Conservation (phyloP, 2,888 invertebrate species). For the Hemithea aestivaria region DNA sequence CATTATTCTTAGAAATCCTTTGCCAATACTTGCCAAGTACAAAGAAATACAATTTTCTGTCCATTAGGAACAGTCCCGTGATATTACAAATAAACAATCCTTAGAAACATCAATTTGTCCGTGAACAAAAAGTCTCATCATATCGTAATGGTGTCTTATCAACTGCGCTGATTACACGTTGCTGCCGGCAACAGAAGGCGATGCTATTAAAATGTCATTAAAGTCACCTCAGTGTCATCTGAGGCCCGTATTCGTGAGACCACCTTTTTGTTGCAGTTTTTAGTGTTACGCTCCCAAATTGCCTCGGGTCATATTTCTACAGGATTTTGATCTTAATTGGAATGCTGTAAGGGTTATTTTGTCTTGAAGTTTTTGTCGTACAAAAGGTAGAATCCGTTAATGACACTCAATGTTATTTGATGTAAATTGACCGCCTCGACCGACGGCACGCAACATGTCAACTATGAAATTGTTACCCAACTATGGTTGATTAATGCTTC, state of each 20-base stretch:
- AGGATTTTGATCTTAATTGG: slow-evolving; percentile 42
- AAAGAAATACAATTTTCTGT: slow-evolving; percentile 2
- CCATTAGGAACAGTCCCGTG: slow-evolving; percentile 16
- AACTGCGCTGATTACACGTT: slow-evolving; percentile 70
- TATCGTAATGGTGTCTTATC: slow-evolving; percentile 60
- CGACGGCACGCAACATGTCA: slow-evolving; percentile 72
- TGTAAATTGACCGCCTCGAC: slow-evolving; percentile 66
- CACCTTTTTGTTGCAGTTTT: slow-evolving; percentile 73
- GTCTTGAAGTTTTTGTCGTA: slow-evolving; percentile 39
- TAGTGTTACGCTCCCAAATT: slow-evolving; percentile 50
- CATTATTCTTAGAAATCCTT: too few relatives aligned
- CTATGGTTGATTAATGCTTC: slow-evolving; percentile 67
- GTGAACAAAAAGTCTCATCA: slow-evolving; percentile 55
- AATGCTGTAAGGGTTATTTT: slow-evolving; percentile 32
- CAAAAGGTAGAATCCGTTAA: slow-evolving; percentile 50
- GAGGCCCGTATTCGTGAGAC: slow-evolving; percentile 49
- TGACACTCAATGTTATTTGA: slow-evolving; percentile 72
- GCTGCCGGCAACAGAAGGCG: slow-evolving; percentile 63
- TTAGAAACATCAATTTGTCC: slow-evolving; percentile 52
- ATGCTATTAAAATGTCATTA: slow-evolving; percentile 78
- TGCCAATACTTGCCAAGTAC: too few relatives aligned
- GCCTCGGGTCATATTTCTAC: slow-evolving; percentile 25
- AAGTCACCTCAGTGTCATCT: slow-evolving; percentile 74
- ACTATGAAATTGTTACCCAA: slow-evolving; percentile 73
- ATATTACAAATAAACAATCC: slow-evolving; percentile 43